These are phyloP conservation scores for Nomada ruficornis DNA, from an alignment of 2,888 invertebrate genomes.

Conservation along the genomic window DNA sequence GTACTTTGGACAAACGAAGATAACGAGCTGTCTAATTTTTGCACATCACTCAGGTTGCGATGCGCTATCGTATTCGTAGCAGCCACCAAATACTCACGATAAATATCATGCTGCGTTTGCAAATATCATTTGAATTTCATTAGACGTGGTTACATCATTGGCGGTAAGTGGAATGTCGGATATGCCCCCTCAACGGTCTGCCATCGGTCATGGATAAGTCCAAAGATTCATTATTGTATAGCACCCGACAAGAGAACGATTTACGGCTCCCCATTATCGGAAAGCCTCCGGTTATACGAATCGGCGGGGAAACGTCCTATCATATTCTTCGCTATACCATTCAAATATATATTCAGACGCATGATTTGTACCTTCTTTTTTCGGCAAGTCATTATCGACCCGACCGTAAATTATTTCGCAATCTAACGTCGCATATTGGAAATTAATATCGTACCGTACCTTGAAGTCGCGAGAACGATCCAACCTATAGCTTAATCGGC, in stretches of 20 bases:
- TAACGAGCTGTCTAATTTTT: no score
- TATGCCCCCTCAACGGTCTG: slow-evolving; percentile 21
- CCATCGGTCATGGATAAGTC: slow-evolving; percentile 29
- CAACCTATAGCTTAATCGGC: no score
- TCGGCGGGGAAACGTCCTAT: background rate
- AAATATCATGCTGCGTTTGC: slow-evolving; percentile 42
- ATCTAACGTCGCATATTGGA: no score
- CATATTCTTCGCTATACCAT: background rate
- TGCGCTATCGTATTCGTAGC: no score
- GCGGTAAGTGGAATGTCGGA: slow-evolving; percentile 25
- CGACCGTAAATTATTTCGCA: background rate
- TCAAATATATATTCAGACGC: background rate
- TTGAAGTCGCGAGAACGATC: no score
- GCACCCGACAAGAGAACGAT: slow-evolving; percentile 2
- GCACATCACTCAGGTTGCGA: no score
- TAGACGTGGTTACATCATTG: slow-evolving; percentile 28
- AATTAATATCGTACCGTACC: no score
- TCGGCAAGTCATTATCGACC: background rate
- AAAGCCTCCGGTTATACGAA: background rate
- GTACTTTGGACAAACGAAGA: no score
- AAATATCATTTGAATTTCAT: slow-evolving; percentile 51
- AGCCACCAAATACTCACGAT: no score
- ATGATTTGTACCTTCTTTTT: background rate
- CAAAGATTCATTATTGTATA: slow-evolving; percentile 16
- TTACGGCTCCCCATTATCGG: slow-evolving; percentile 1